These are phyloP conservation scores for Ephestia elutella DNA, from an alignment of 1,140 invertebrate genomes.

Conservation along the genomic window DNA sequence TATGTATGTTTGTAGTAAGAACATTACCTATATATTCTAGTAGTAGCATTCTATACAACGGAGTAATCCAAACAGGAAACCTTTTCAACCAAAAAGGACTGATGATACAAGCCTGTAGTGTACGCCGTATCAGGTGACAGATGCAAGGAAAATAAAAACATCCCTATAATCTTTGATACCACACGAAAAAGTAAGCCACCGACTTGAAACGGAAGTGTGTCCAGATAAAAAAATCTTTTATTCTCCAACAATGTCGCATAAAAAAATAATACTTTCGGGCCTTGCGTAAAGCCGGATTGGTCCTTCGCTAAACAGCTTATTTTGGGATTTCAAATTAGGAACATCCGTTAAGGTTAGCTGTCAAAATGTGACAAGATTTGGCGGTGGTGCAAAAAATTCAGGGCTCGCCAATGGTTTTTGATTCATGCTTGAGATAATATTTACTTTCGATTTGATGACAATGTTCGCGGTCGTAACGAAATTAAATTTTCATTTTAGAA, in stretches of 20 bases:
- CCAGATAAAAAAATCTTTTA: conserved; percentile 12
- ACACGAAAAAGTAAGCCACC: not conserved
- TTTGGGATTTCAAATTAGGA: conserved; percentile 17
- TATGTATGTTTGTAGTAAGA: too few species aligned
- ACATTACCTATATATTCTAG: too few species aligned
- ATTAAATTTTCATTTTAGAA: too few species aligned
- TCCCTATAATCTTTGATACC: not conserved
- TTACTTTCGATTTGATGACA: too few species aligned
- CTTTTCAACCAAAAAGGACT: too few species aligned
- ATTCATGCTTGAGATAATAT: too few species aligned
- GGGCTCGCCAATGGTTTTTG: conserved; percentile 1
- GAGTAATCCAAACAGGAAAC: too few species aligned
- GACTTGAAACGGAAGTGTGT: not conserved
- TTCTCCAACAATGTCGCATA: conserved; percentile 1
- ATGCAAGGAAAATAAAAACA: too few species aligned
- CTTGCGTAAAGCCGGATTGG: conserved; percentile 17
- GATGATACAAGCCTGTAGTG: too few species aligned
- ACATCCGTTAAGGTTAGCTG: conserved; percentile 15
- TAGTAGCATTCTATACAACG: too few species aligned
- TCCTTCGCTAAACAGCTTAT: conserved; percentile 15
- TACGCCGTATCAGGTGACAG: too few species aligned
- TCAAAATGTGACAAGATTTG: conserved; percentile 16
- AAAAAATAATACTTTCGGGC: not conserved
- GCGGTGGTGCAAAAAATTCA: conserved; percentile 13
- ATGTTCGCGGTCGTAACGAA: too few species aligned